Percentiles rank a stretch among this genome's conserved stretches.
phyloP scores from a whole-genome alignment of 2,113 vertebrate species.

The Oreotrochilus melanogaster region DNA sequence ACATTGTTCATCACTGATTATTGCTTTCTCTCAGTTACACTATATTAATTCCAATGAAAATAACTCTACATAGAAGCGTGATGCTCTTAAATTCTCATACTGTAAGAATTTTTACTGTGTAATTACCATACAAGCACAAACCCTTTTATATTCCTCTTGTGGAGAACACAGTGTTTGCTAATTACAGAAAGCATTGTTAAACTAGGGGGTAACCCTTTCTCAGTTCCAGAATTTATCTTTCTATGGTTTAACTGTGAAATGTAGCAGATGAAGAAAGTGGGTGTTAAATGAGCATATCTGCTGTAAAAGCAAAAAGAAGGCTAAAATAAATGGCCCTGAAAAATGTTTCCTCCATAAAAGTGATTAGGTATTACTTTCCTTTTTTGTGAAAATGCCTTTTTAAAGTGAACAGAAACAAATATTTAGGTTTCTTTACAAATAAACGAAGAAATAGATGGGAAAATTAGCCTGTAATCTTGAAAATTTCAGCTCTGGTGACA shows the following conservation, averaged over 20 bases:
- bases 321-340: slow-evolving; percentile 44
- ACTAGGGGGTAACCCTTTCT: background rate
- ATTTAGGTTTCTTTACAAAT: background rate
- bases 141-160: background rate
- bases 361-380: background rate
- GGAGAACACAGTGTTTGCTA: background rate
- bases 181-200: background rate
- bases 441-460: background rate
- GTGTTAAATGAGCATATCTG: background rate
- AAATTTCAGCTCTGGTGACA: background rate
- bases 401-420: background rate
- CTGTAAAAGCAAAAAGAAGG: background rate
- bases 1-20: background rate
- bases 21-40: background rate
- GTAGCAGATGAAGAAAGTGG: background rate
- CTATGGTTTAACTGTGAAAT: background rate
- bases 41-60: background rate
- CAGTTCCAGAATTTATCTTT: background rate
- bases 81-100: background rate
- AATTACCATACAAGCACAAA: background rate
- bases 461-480: background rate
- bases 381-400: background rate
- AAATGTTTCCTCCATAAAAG: slow-evolving; percentile 20
- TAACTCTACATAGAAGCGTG: background rate
- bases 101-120: background rate